Evolutionary conservation across 30 jellyfish, hydroid and myxozoan species (phyloP), one percentile per base, ranked within the genome.

Genomic region (Pseudorhiza aurosa): DNA sequence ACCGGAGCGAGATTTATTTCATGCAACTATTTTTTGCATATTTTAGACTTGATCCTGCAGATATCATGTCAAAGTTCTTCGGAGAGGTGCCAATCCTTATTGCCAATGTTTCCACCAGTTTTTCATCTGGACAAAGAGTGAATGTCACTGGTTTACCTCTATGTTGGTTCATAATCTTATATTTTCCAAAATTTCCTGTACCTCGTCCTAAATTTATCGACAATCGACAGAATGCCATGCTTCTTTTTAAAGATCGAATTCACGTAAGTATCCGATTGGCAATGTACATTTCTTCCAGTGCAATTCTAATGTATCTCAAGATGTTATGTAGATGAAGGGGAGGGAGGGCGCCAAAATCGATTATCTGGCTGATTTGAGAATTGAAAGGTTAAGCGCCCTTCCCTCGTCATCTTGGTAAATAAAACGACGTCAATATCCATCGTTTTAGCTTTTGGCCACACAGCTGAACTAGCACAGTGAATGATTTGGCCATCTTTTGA

Each of bases 111-210:
- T 42, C 82, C 9, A 28, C 49, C 14, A 27, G n/a, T 0, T 4
- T 19, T 14, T 62, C 74, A 5, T 44, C 89, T 8, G 89, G 89
- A 11, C 30, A 73, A 12, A 68, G 81, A 1, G 25, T 65, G 28
- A 60, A 35, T 45, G 73, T 24, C 32, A 10, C 51, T 55, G 87
- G 58, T 36, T 36, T 18, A 36, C n/a, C 37, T 2, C 22, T 53
- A 2, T 53, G 67, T 36, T 3, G 8, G 36, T 22, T 53, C 35
- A 19, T n/a, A 33, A 53, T 19, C 35, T 53, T 53, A 15, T 53
- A 15, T 36, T 2, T 53, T n/a, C 67, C 67, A 14, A 17, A 18
- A 18, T 10, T 53, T 2, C 12, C 35, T 15, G 35, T 21, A 22
- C 67, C 6, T 2, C 37, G n/a, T 19, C 67, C 36, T 18, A 1